Conservation (phyloP, 2,797 vertebrate species). For the Falco concolor region DNA sequence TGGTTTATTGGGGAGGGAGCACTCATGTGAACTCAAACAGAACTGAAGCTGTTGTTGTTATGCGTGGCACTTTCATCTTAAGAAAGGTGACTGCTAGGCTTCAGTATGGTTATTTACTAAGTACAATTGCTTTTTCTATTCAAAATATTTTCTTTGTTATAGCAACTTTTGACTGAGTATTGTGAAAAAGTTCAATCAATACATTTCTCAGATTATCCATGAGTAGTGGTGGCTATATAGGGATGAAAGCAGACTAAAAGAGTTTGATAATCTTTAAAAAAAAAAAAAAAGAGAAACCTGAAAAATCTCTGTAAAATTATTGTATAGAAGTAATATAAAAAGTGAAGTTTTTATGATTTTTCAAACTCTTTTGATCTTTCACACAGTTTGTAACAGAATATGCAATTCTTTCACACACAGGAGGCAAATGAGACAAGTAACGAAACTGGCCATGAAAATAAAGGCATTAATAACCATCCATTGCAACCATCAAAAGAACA, state of each 20-base stretch:
- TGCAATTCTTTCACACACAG: background rate
- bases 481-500: background rate
- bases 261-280: background rate
- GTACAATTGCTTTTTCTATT: background rate
- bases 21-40: background rate
- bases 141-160: background rate
- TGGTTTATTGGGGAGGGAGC: background rate
- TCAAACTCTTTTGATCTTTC: background rate
- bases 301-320: background rate
- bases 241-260: background rate
- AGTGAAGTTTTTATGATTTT: background rate
- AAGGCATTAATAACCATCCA: background rate
- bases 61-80: background rate
- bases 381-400: background rate
- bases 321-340: background rate
- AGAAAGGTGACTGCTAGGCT: background rate
- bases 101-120: background rate
- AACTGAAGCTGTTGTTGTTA: background rate
- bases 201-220: background rate
- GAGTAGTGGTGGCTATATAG: background rate
- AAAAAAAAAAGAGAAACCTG: background rate
- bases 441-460: background rate
- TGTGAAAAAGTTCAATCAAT: background rate
- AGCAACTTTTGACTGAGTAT: background rate
- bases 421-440: background rate